These are phyloP conservation scores for Euwallacea similis DNA, from an alignment of 1,140 invertebrate species.

Conservation along the genomic window DNA sequence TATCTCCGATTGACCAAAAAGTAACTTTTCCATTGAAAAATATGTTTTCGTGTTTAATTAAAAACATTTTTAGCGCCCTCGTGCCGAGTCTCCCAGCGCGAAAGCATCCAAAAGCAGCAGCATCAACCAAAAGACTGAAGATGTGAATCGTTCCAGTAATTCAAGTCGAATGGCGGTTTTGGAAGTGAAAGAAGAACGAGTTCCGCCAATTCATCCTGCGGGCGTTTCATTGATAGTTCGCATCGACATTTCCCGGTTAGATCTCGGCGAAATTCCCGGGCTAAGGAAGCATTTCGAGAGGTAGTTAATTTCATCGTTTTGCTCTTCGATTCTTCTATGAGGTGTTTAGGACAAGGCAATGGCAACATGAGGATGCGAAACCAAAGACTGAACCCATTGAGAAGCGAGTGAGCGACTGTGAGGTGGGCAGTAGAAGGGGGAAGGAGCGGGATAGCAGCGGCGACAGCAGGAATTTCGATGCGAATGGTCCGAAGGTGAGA, in stretches of 20 bases:
- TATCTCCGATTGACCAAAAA: conserved; percentile 44
- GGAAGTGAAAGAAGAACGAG: conserved; percentile 19
- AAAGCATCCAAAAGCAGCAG: conserved; percentile 23
- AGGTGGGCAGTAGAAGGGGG: conserved; percentile 5
- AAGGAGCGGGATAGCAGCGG: conserved; percentile 8
- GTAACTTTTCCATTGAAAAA: conserved; percentile 13
- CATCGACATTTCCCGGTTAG: conserved; percentile 46
- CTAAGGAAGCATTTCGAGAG: conserved; percentile 39
- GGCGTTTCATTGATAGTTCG: conserved; percentile 39
- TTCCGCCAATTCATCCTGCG: conserved; percentile 12
- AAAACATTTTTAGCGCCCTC: conserved; percentile 2
- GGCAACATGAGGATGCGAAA: conserved; percentile 20
- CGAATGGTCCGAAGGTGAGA: neutral
- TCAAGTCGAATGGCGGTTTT: conserved; percentile 10
- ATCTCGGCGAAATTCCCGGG: conserved; percentile 33
- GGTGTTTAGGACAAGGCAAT: conserved; percentile 7
- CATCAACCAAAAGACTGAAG: conserved; percentile 41
- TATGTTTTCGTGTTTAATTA: conserved; percentile 16
- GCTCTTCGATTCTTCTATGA: neutral
- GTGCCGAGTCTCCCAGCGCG: neutral
- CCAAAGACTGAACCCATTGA: conserved; percentile 25
- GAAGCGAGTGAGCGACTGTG: conserved; percentile 13
- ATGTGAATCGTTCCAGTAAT: conserved; percentile 34
- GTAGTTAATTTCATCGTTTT: neutral
- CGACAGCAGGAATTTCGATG: conserved; percentile 12